Evolutionary conservation across 2,797 vertebrate genomes (phyloP).

Genomic region (Percopsis omiscomaycus): DNA sequence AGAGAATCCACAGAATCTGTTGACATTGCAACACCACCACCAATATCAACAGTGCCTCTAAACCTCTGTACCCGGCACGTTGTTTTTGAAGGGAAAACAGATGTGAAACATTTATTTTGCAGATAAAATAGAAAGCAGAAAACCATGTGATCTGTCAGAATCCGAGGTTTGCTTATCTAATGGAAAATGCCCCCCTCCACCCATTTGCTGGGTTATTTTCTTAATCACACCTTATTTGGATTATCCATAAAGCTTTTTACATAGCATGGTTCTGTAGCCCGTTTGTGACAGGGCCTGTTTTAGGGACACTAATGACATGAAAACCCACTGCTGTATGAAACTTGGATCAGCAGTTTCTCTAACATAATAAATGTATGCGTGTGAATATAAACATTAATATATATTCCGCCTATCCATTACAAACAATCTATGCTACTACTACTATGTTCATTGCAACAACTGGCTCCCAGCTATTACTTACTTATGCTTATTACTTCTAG

Average conservation of each 20-base stretch:
- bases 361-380: not conserved
- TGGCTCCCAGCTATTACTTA: slow-evolving; percentile 10
- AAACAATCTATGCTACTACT: slow-evolving; percentile 3
- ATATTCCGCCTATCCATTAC: not conserved
- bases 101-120: slow-evolving; percentile 23
- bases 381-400: not conserved
- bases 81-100: slow-evolving; percentile 22
- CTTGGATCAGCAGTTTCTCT: slow-evolving; percentile 2
- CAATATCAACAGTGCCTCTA: slow-evolving; percentile 49
- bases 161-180: slow-evolving; percentile 9
- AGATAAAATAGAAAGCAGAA: slow-evolving; percentile 32
- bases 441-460: not conserved
- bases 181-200: slow-evolving; percentile 2
- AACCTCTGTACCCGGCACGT: slow-evolving; percentile 50
- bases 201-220: not conserved
- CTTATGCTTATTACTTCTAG: not conserved
- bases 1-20: slow-evolving; percentile 45
- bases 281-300: not conserved
- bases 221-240: not conserved
- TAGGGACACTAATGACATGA: slow-evolving; percentile 9
- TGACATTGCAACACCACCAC: slow-evolving; percentile 48
- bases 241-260: not conserved
- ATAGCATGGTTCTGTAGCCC: not conserved
- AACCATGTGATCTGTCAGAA: slow-evolving; percentile 30
- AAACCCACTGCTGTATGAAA: slow-evolving; percentile 3